Conservation (phyloP, 2,113 vertebrate species). For the Typhlomys cinereus region DNA sequence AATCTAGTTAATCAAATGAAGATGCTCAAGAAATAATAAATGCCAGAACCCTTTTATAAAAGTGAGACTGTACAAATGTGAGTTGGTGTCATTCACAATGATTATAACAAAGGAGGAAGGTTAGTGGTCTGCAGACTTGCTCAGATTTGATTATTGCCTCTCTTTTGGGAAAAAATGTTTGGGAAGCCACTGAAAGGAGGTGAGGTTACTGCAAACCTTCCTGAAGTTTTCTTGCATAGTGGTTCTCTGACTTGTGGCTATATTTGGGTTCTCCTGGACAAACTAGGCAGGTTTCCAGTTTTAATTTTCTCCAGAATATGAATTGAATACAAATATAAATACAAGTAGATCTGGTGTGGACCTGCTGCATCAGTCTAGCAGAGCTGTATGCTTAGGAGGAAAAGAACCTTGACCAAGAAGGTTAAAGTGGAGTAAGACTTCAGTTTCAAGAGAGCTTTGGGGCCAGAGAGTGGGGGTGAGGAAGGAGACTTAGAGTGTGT, state of each 20-base stretch:
- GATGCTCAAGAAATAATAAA: slow-evolving; percentile 6
- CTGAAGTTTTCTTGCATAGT: not conserved
- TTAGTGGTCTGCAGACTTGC: not conserved
- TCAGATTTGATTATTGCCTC: not conserved
- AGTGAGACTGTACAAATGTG: not conserved
- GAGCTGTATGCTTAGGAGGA: not conserved
- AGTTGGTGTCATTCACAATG: not conserved
- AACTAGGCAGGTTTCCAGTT: not conserved
- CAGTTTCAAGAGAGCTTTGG: not conserved
- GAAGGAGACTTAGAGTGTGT: not conserved
- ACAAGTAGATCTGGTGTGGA: not conserved
- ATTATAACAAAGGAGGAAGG: not conserved
- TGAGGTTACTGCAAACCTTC: not conserved
- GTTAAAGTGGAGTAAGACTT: not conserved
- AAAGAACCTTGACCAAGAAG: not conserved
- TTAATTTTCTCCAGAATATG: not conserved
- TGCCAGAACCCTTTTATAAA: not conserved
- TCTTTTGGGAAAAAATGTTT: not conserved
- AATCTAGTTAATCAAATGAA: not conserved
- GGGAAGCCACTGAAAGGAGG: not conserved
- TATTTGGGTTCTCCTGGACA: not conserved
- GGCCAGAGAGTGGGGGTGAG: not conserved
- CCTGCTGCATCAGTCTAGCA: not conserved
- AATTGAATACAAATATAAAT: slow-evolving; percentile 16
- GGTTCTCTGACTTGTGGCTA: not conserved